Evolutionary conservation across 2,888 invertebrate genomes (phyloP).

Genomic region (Cantharis flavilabris): DNA sequence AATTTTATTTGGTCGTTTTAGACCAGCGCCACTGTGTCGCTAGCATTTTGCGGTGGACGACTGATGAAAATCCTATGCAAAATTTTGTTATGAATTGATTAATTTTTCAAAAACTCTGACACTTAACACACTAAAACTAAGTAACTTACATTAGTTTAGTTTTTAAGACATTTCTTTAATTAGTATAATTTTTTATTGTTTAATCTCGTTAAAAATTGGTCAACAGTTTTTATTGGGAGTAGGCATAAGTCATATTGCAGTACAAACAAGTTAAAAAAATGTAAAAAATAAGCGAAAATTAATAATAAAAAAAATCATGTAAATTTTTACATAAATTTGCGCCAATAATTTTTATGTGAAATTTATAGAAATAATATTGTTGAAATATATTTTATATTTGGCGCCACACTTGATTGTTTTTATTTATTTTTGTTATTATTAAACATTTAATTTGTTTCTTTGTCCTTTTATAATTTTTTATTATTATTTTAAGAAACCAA

Average conservation of each 20-base stretch:
- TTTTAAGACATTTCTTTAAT: slow-evolving; percentile 46
- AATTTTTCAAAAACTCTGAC: slow-evolving; percentile 32
- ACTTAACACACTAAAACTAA: slow-evolving; percentile 43
- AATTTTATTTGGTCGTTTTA: slow-evolving; percentile 39
- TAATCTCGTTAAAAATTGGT: slow-evolving; percentile 49
- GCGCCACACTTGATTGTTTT: slow-evolving; percentile 40
- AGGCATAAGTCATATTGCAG: slow-evolving; percentile 52
- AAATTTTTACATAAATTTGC: slow-evolving; percentile 46
- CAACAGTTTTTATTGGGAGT: slow-evolving; percentile 50
- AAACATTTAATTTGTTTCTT: slow-evolving; percentile 24
- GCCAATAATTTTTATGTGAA: slow-evolving; percentile 49
- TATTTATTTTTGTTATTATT: background rate
- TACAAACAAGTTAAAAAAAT: slow-evolving; percentile 49
- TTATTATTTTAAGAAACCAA: background rate
- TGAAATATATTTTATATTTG: slow-evolving; percentile 54
- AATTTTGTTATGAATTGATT: slow-evolving; percentile 18
- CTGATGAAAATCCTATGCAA: slow-evolving; percentile 4
- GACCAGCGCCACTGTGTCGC: slow-evolving; percentile 24
- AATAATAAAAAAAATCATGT: slow-evolving; percentile 42
- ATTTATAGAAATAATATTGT: slow-evolving; percentile 45
- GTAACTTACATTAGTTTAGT: slow-evolving; percentile 51
- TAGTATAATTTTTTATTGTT: slow-evolving; percentile 46
- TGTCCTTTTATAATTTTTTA: slow-evolving; percentile 5
- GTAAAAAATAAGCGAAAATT: slow-evolving; percentile 45
- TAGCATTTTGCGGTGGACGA: slow-evolving; percentile 4